These are phyloP conservation scores for Platycheirus albimanus DNA, from an alignment of 2,888 invertebrate species.

Conservation along the genomic window DNA sequence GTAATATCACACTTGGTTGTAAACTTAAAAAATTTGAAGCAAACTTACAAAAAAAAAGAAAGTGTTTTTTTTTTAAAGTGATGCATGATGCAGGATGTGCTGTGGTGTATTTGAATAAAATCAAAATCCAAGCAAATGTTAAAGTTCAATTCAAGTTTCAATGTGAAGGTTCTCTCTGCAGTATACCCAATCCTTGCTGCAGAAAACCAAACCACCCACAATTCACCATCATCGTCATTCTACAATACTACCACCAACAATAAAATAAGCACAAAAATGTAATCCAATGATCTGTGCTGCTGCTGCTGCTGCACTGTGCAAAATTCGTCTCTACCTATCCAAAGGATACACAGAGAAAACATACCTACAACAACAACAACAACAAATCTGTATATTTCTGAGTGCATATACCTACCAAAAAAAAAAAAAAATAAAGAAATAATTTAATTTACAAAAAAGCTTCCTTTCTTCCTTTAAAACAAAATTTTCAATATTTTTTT, in stretches of 20 bases:
- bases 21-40: neutral
- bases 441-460: conserved; percentile 56
- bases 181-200: conserved; percentile 39
- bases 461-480: conserved; percentile 29
- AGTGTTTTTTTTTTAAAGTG: conserved; percentile 8
- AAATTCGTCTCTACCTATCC: conserved; percentile 60
- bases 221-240: conserved; percentile 35
- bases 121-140: conserved; percentile 51
- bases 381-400: neutral
- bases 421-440: too few species aligned
- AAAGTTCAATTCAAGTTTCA: conserved; percentile 62
- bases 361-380: conserved; percentile 8
- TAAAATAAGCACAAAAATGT: conserved; percentile 37
- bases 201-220: conserved; percentile 55
- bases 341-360: conserved; percentile 57
- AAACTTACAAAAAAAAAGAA: conserved; percentile 14
- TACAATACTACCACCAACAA: conserved; percentile 45
- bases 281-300: conserved; percentile 66
- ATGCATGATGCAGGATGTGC: conserved; percentile 36
- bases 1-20: neutral
- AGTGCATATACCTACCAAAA: conserved; percentile 20
- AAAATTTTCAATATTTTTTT: conserved; percentile 6
- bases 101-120: conserved; percentile 34
- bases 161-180: conserved; percentile 65
- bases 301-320: conserved; percentile 59